phyloP scores from a whole-genome alignment of 1,140 invertebrate genomes.

The Zelostemma sp. region DNA sequence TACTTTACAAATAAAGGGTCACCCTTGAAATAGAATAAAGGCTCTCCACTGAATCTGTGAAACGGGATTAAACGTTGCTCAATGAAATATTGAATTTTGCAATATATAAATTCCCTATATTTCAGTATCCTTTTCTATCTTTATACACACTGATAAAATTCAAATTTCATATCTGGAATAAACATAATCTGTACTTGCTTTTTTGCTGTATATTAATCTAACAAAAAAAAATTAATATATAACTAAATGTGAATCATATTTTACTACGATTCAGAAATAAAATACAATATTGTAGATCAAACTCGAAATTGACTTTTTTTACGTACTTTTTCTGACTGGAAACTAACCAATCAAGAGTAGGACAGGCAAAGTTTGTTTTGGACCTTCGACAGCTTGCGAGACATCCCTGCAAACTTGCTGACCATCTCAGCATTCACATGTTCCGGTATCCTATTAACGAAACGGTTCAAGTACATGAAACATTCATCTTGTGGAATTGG shows the following conservation, averaged over 20 bases:
- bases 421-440: conserved; percentile 59
- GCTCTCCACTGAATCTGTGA: conserved; percentile 73
- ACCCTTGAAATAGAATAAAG: conserved; percentile 59
- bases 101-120: not conserved
- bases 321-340: conserved; percentile 73
- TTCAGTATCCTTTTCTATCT: no score
- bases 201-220: no score
- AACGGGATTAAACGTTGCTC: not conserved
- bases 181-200: no score
- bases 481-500: conserved; percentile 31
- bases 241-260: no score
- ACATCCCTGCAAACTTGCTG: conserved; percentile 59
- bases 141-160: not conserved
- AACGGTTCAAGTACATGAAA: conserved; percentile 31
- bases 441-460: conserved; percentile 59
- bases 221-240: no score
- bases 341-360: conserved; percentile 73
- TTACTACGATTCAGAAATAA: no score
- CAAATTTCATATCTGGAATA: conserved; percentile 1
- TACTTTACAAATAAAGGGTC: conserved; percentile 75
- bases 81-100: not conserved
- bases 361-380: conserved; percentile 60
- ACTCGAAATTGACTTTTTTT: no score
- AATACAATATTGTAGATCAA: conserved; percentile 63
- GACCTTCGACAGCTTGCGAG: conserved; percentile 60